phyloP scores from a whole-genome alignment of 2,888 invertebrate species.

The Sphaerophoria rueppellii region DNA sequence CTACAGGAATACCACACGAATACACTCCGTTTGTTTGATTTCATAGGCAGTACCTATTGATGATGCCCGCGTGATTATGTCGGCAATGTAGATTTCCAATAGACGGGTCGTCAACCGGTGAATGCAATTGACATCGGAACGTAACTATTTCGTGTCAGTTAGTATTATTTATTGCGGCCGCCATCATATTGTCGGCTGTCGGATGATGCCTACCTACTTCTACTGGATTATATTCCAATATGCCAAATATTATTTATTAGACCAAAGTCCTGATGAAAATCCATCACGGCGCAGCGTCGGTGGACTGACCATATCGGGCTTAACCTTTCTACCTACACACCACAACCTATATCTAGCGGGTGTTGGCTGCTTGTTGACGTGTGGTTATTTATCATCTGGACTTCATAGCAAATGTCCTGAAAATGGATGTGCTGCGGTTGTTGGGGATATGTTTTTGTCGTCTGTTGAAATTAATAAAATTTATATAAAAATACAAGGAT shows the following conservation, averaged over 20 bases:
- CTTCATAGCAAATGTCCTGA: not conserved
- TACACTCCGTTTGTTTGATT: slow-evolving; percentile 51
- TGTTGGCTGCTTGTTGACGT: slow-evolving; percentile 16
- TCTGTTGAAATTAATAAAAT: slow-evolving; percentile 49
- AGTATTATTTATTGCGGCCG: slow-evolving; percentile 48
- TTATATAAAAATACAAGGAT: slow-evolving; percentile 9
- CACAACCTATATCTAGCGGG: too few species aligned
- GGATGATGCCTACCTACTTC: slow-evolving; percentile 2
- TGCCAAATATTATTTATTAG: slow-evolving; percentile 38
- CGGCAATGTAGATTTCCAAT: not conserved
- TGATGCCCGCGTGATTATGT: not conserved
- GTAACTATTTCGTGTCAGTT: slow-evolving; percentile 68
- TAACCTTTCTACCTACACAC: slow-evolving; percentile 1
- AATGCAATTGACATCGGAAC: slow-evolving; percentile 58
- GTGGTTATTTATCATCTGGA: slow-evolving; percentile 37
- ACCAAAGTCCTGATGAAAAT: slow-evolving; percentile 35
- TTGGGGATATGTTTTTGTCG: slow-evolving; percentile 29
- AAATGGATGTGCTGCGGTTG: slow-evolving; percentile 41
- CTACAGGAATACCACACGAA: not conserved
- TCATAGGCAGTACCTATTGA: slow-evolving; percentile 21
- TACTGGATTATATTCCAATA: slow-evolving; percentile 12
- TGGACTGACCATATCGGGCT: not conserved
- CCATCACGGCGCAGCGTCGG: slow-evolving; percentile 32
- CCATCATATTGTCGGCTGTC: slow-evolving; percentile 35
- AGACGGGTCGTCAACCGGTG: slow-evolving; percentile 20